These are phyloP conservation scores for Peucedramus taeniatus DNA, from an alignment of 2,113 vertebrate species.

Conservation along the genomic window DNA sequence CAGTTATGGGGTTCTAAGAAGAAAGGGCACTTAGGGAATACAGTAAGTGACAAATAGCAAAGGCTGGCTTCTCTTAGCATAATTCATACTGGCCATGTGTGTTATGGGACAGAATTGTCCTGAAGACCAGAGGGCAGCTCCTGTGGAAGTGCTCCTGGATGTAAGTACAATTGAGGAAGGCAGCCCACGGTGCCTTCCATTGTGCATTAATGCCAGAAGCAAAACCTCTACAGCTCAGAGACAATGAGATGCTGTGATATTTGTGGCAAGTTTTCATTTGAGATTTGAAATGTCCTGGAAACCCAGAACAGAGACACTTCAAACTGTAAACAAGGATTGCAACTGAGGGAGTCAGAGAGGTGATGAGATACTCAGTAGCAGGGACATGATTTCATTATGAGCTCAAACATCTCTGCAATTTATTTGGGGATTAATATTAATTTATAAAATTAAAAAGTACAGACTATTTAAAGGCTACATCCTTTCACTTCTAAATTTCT, in stretches of 20 bases:
- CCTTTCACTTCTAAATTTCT: neutral
- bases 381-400: neutral
- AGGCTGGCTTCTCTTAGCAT: neutral
- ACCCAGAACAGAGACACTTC: neutral
- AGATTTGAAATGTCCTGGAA: neutral
- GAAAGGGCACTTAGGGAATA: neutral
- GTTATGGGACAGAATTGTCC: neutral
- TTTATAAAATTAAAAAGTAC: neutral
- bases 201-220: neutral
- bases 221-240: neutral
- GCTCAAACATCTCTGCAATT: neutral
- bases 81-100: neutral
- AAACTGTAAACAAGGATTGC: neutral
- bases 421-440: slow-evolving; percentile 1
- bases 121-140: neutral
- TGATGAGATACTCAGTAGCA: neutral
- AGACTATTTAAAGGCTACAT: neutral
- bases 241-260: neutral
- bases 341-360: neutral
- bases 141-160: neutral
- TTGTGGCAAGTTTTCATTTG: neutral
- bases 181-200: neutral
- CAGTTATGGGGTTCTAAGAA: neutral
- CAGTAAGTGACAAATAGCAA: neutral
- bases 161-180: rapidly evolving